phyloP scores from a whole-genome alignment of 2,113 vertebrate genomes.

The Indri indri region DNA sequence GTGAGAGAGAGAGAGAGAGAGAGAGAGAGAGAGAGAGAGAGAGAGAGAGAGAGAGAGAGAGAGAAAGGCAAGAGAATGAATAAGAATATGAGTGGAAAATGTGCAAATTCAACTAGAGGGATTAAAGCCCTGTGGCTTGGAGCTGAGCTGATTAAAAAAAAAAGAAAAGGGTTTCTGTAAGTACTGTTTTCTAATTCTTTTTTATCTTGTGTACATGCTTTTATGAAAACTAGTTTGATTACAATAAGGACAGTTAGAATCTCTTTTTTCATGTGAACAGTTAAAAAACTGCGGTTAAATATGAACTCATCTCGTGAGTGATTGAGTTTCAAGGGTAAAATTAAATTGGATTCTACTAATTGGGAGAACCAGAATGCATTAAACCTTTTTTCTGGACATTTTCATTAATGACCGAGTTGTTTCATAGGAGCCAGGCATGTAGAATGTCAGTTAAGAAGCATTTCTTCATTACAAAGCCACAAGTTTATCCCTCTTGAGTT shows the following conservation, averaged over 20 bases:
- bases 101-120: neutral
- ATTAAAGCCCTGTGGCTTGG: neutral
- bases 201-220: neutral
- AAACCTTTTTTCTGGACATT: neutral
- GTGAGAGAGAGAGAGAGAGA: neutral
- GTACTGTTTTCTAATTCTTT: neutral
- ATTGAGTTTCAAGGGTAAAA: slow-evolving; percentile 18
- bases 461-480: neutral
- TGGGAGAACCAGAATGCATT: neutral
- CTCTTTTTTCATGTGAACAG: slow-evolving; percentile 50
- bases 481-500: neutral
- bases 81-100: neutral
- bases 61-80: neutral
- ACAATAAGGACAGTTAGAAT: slow-evolving; percentile 9
- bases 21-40: neutral
- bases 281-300: slow-evolving; percentile 56
- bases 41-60: neutral
- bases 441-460: slow-evolving; percentile 30
- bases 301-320: neutral
- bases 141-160: neutral
- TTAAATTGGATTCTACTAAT: slow-evolving; percentile 24
- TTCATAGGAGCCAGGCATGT: neutral
- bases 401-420: slow-evolving; percentile 26
- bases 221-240: neutral
- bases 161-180: neutral